Evolutionary conservation across 2,888 invertebrate species (phyloP).

Genomic region (Platycnemis pennipes): DNA sequence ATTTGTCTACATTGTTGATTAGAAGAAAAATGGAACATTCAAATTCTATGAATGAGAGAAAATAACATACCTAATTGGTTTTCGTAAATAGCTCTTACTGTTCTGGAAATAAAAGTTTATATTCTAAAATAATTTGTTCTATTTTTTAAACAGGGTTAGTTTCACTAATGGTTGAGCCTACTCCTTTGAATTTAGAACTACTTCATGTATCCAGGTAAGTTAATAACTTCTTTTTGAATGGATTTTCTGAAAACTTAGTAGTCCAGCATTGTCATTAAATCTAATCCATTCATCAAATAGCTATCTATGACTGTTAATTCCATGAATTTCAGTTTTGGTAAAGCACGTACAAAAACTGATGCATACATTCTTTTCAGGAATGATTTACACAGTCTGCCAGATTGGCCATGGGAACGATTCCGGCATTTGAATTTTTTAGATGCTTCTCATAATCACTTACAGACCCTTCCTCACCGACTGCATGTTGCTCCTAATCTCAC

Average conservation of each 20-base stretch:
- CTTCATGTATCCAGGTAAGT: slow-evolving; percentile 88
- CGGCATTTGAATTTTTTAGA: slow-evolving; percentile 51
- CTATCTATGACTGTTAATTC: background rate
- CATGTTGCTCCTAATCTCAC: slow-evolving; percentile 63
- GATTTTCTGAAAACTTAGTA: background rate
- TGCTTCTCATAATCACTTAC: slow-evolving; percentile 51
- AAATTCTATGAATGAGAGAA: no score
- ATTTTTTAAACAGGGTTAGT: slow-evolving; percentile 84
- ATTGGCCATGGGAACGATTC: slow-evolving; percentile 61
- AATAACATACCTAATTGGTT: no score
- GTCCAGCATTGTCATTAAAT: no score
- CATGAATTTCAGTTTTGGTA: background rate
- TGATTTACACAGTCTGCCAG: slow-evolving; percentile 29
- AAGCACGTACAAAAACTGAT: background rate
- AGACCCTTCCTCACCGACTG: slow-evolving; percentile 49
- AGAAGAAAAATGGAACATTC: no score
- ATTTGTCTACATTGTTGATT: no score
- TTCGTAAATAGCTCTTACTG: no score
- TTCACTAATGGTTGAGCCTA: slow-evolving; percentile 85
- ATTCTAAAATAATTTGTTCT: slow-evolving; percentile 12
- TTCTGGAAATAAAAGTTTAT: no score
- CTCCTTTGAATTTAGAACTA: slow-evolving; percentile 87
- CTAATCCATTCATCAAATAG: background rate
- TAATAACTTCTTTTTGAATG: background rate
- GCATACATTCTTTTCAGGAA: background rate